Base-by-base conservation (phyloP, 2,888 invertebrate genomes). In the Sinopyrophorus schimmeli region DNA sequence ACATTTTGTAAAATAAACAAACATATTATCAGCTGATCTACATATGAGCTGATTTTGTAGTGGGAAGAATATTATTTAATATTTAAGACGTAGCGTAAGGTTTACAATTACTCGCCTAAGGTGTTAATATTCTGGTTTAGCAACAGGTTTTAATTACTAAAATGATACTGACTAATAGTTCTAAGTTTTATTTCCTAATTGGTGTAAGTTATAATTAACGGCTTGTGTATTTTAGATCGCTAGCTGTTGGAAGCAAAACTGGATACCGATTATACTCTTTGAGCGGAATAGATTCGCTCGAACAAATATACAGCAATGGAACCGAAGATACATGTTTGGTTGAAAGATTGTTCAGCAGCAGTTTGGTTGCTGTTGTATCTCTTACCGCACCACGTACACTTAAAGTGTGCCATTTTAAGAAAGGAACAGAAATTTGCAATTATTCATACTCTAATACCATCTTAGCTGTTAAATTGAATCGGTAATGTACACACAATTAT, bases 361-460 rank as follows among this genome's bases (percentile, higher is more conserved):
- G 95, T 64, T 80, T 99, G 65, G 92, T 98, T 69, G 96, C 97
- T 49, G 84, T 97, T 64, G 98, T 99, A 59, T 91, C 92, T 60
- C 80, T 92, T 63, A 82, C 89, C 60, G 89, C 94, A 50, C 96
- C 97, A 58, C 81, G 98, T 71, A 85, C 84, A 76, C 81, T 95
- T 69, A 89, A 92, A 79, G 93, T 98, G 54, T 96, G 94, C 75
- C 98, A 98, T 77, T 97, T 95, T 77, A 94, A 93, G 74, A 95
- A 93, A 74, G 93, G 95, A 60, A 93, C 93, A 47, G 97, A 97
- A 80, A 98, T 98, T 71, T 97, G 96, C 77, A 94, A 95, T 76
- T 96, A 96, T 77, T 89, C 88, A 56, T 86, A 86, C 72, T 90
- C 94, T 57, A 96, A 97, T 75, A 93, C 95, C 50, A 96, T 98